Base-by-base conservation (phyloP, 2,888 invertebrate species). In the Drosophila conformis region DNA sequence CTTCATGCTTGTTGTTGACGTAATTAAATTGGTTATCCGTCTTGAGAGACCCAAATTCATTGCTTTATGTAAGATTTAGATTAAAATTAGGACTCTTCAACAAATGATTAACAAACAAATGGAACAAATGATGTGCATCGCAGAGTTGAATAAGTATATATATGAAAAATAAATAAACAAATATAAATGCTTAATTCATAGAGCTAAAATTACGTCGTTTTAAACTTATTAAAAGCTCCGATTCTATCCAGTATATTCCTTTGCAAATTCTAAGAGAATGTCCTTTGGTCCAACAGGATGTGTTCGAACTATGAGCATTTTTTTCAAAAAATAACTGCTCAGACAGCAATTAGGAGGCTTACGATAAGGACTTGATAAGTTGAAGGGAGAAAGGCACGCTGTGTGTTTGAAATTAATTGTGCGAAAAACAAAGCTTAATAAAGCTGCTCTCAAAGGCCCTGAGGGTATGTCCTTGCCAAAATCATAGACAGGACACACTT, bases 371-470 rank as follows among this genome's bases (percentile, higher is more conserved):
- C 13, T 21, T 4, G 46, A 21, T 46, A 21, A 21, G 42, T 42
- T 21, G 25, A 25, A 15, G 25, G 21, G 25, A 10, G 15, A 25
- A 15, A 15, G 25, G 46, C 8, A 15, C 15, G 1, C 25, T 25
- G 15, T 25, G 7, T 46, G 7, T 56, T 56, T 13, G 6, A n/a
- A 38, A 56, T 38, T 56, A 56, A 56, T 56, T 38, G 56, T n/a
- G n/a, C 27, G 27, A 4, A 8, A 27, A 38, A 38, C 15, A 38
- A n/a, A 56, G 27, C 18, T 56, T 38, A 38, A 56, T 38, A 15
- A 25, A 25, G 25, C 46, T n/a, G 56, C 38, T 56, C 27, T 29
- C n/a, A 8, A 56, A 38, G 8, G 15, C 15, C 4, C 18, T 27
- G 21, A 25, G 13, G 21, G 46, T 15, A 8, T 7, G 46, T 25